Base-by-base conservation (phyloP, 2,888 invertebrate species). In the Melanotus villosus region DNA sequence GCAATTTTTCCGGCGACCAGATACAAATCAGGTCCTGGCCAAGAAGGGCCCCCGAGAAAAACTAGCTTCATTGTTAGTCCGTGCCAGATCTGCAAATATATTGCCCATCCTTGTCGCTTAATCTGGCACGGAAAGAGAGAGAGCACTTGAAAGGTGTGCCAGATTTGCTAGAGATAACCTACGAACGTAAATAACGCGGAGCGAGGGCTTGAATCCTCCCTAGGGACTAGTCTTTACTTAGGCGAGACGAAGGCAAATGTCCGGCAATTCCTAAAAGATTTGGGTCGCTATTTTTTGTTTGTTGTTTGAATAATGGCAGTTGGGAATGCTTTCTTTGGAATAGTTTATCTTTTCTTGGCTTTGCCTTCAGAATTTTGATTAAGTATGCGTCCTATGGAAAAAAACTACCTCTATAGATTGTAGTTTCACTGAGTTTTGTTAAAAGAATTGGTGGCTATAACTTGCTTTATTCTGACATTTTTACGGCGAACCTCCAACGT, bases 141-240 rank as follows among this genome's bases (percentile, higher is more conserved):
- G 65, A 65, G 62, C 21, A 67, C 64, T 68, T 54, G 72, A 77
- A 76, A 77, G 77, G 75, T 75, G 75, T 71, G 75, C 74, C 70
- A 73, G 75, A 75, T 75, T 74, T 71, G 75, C 67, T 66, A 65
- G 41, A 72, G 76, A 75, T 76, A 76, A 76, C 73, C 73, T 73
- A 66, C 68, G 65, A 75, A 72, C 73, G 73, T 76, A 77, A 77
- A 77, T 76, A 77, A 77, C 75, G 72, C 58, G 58, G 73, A 72
- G 70, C 70, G 74, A 74, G 72, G 65, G 71, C 68, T 73, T 72
- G 73, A 74, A 74, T 72, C 70, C 70, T 73, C 71, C 73, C 66
- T 52, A 34, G 70, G 66, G 71, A 71, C 69, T 57, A 60, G 71
- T 72, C 70, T 71, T 64, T 73, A 69, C 71, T 73, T 72, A 73